Evolutionary conservation across 2,113 vertebrate genomes (phyloP), one percentile per base, ranked within the genome.

Genomic region (Sminthopsis crassicaudata): DNA sequence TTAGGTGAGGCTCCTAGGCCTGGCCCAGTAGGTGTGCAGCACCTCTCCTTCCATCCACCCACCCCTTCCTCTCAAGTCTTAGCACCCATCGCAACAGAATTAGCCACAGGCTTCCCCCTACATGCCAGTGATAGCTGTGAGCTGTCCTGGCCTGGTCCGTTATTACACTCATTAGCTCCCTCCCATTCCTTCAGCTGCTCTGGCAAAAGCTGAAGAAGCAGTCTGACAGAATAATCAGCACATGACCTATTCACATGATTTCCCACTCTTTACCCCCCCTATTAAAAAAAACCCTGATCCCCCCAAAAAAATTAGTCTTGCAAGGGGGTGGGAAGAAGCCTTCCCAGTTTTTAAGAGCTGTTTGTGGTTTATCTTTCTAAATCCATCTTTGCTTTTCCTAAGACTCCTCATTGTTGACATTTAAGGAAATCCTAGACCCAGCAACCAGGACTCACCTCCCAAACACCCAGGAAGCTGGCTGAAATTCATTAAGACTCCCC

Each of bases 281-380:
- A 55, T 84, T n/a, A 67, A 76, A 76, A 67, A 76, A 24, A 3
- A 14, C 67, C 42, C 91, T 24, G 14, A 57, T 23, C 46, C n/a
- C 36, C 91, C 27, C 48, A 67, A 67, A 19, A 48, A 92, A 57
- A 50, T 54, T 24, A 92, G 92, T 90, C 36, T 84, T 90, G 9
- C 36, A 95, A 50, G 48, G 95, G 94, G n/a, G n/a, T 84, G 67
- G n/a, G 67, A 84, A 0, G 0, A 89, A n/a, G 46, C n/a, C 36
- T 92, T 84, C 67, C 57, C 51, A 53, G 36, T 91, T 94, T 93
- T n/a, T 92, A 55, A 93, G 97, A 95, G 94, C 46, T 53, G 54
- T 92, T 93, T 27, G 50, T 46, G 50, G 90, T 4, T 67, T 2
- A 42, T 36, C 90, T 94, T 96, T 91, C 91, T 93, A 23, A 76